phyloP scores from a whole-genome alignment of 2,797 vertebrate genomes.

The Eulemur rubriventer region DNA sequence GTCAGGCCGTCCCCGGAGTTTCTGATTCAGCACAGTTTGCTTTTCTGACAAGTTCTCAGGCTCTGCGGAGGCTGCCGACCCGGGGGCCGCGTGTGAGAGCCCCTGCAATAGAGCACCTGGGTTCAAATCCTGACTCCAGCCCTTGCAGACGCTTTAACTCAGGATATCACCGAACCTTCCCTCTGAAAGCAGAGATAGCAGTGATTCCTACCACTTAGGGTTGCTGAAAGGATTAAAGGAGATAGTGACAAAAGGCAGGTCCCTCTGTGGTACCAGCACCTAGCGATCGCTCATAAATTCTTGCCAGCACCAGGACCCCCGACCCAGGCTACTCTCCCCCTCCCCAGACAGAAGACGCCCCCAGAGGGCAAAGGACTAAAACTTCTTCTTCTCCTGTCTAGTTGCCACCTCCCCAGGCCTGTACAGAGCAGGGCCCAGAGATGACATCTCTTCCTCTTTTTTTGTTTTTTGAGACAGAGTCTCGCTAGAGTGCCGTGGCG shows the following conservation, averaged over 20 bases:
- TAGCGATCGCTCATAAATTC: neutral
- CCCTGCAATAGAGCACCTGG: neutral
- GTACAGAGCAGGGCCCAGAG: neutral
- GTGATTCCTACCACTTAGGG: neutral
- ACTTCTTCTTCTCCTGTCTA: neutral
- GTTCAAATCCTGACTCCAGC: neutral
- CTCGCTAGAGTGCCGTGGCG: too few relatives aligned
- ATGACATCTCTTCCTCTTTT: neutral
- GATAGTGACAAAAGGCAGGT: neutral
- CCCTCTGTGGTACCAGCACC: neutral
- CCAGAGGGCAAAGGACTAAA: neutral
- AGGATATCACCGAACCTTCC: neutral
- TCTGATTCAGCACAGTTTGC: neutral
- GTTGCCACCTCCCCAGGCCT: neutral
- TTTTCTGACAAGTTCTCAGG: neutral
- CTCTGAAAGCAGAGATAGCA: neutral
- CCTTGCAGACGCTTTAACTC: neutral
- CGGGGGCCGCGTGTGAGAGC: neutral
- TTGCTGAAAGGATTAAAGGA: neutral
- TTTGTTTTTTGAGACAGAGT: too few relatives aligned
- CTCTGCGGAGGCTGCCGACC: neutral
- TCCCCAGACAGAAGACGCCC: neutral
- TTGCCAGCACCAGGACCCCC: neutral
- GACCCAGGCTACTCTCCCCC: neutral
- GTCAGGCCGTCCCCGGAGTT: neutral